Conservation (phyloP, 2,888 invertebrate genomes). For the Chrysomela aeneicollis region DNA sequence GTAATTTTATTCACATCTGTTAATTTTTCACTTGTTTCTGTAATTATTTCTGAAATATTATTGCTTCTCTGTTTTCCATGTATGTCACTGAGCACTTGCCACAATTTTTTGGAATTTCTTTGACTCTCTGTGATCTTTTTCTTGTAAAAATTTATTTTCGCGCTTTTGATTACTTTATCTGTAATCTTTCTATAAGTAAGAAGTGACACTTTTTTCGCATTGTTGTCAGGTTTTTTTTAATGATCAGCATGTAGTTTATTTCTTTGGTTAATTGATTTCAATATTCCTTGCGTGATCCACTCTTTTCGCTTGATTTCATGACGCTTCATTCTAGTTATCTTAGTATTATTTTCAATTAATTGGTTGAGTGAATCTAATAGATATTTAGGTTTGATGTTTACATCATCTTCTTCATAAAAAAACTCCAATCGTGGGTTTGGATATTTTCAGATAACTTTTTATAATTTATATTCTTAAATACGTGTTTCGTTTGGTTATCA, state of each 20-base stretch:
- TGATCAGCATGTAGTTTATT: slow-evolving; percentile 1
- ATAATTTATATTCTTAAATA: slow-evolving; percentile 11
- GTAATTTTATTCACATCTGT: too few species aligned
- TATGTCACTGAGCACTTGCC: not conserved
- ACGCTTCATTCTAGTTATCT: not conserved
- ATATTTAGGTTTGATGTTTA: not conserved
- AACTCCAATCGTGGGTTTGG: not conserved
- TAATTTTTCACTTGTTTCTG: too few species aligned
- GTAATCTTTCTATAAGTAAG: slow-evolving; percentile 6
- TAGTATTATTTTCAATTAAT: not conserved
- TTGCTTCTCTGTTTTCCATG: slow-evolving; percentile 9
- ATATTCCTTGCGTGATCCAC: slow-evolving; percentile 5
- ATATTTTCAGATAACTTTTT: not conserved
- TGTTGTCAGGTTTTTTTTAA: slow-evolving; percentile 9
- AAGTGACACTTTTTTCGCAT: not conserved
- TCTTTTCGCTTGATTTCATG: slow-evolving; percentile 4
- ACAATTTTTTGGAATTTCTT: not conserved
- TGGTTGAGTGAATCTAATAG: not conserved
- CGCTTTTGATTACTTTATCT: slow-evolving; percentile 1
- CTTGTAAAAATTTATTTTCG: slow-evolving; percentile 3
- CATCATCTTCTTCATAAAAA: not conserved
- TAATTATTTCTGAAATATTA: not conserved
- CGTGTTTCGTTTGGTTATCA: not conserved
- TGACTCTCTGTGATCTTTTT: not conserved
- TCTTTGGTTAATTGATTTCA: not conserved